These are phyloP conservation scores for Nematolebias whitei DNA, from an alignment of 2,113 vertebrate species.

Conservation along the genomic window DNA sequence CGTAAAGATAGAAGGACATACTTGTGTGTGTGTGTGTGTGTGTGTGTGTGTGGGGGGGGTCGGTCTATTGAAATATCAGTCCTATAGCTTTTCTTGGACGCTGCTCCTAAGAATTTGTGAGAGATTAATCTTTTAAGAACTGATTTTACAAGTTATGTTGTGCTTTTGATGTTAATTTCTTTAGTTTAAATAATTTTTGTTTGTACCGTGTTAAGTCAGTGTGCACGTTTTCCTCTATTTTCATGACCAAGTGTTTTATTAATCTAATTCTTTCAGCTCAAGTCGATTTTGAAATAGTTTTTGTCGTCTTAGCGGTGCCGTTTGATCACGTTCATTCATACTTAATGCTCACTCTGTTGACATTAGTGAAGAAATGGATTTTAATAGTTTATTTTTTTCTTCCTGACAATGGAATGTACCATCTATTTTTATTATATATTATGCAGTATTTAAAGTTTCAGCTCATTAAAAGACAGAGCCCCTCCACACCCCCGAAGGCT, in stretches of 20 bases:
- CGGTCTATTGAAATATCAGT: too few relatives aligned
- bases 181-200: slow-evolving; percentile 23
- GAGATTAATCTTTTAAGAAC: too few relatives aligned
- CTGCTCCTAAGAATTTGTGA: too few relatives aligned
- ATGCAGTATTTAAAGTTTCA: slow-evolving; percentile 99
- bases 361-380: slow-evolving; percentile 95
- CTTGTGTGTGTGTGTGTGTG: too few relatives aligned
- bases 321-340: slow-evolving; percentile 78
- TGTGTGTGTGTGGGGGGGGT: too few relatives aligned
- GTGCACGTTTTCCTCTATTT: slow-evolving; percentile 41
- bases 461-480: slow-evolving; percentile 98
- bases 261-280: slow-evolving; percentile 16
- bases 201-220: slow-evolving; percentile 24
- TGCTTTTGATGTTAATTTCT: too few relatives aligned
- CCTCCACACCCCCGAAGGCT: slow-evolving; percentile 88
- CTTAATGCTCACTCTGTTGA: slow-evolving; percentile 93
- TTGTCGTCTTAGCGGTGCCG: slow-evolving; percentile 63
- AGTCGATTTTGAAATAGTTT: slow-evolving; percentile 74
- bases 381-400: slow-evolving; percentile 91
- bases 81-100: too few relatives aligned
- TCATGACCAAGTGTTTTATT: neutral
- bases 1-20: too few relatives aligned
- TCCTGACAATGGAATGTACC: slow-evolving; percentile 98
- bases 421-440: slow-evolving; percentile 99
- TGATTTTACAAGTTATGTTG: too few relatives aligned